Evolutionary conservation across 2,113 vertebrate genomes (phyloP).

Genomic region (Micronycteris hirsuta): DNA sequence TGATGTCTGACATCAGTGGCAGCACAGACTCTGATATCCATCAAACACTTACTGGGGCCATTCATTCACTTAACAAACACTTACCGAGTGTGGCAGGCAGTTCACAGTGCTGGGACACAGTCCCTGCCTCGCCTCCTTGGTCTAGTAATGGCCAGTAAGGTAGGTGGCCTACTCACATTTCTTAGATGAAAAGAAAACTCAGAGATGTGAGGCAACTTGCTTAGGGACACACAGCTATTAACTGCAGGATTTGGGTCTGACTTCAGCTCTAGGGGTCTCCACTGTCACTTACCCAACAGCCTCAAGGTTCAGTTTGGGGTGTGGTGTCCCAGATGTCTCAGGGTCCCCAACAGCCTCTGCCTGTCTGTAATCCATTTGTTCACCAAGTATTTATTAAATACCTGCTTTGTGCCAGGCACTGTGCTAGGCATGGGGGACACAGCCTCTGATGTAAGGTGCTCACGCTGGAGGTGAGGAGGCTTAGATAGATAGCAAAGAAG

Average conservation of each 20-base stretch:
- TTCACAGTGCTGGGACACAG: not conserved
- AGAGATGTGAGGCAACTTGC: not conserved
- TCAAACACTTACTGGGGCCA: not conserved
- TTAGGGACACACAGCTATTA: not conserved
- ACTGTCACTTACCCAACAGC: not conserved
- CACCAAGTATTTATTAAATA: not conserved
- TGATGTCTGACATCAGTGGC: not conserved
- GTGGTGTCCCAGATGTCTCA: not conserved
- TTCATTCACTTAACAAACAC: not conserved
- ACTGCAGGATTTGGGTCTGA: not conserved
- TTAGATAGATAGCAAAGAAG: not conserved
- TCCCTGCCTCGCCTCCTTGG: rapidly evolving
- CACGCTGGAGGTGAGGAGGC: not conserved
- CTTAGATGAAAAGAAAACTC: not conserved
- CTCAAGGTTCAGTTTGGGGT: not conserved
- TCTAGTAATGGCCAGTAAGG: not conserved
- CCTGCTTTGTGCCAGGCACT: not conserved
- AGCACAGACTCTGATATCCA: not conserved
- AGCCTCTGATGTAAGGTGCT: not conserved
- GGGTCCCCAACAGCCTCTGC: not conserved
- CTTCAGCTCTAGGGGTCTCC: not conserved
- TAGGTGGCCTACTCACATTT: not conserved
- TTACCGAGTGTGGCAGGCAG: not conserved
- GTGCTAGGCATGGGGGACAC: not conserved
- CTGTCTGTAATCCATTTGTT: not conserved